phyloP scores from a whole-genome alignment of 2,888 invertebrate genomes.

The Cheilosia pagana region DNA sequence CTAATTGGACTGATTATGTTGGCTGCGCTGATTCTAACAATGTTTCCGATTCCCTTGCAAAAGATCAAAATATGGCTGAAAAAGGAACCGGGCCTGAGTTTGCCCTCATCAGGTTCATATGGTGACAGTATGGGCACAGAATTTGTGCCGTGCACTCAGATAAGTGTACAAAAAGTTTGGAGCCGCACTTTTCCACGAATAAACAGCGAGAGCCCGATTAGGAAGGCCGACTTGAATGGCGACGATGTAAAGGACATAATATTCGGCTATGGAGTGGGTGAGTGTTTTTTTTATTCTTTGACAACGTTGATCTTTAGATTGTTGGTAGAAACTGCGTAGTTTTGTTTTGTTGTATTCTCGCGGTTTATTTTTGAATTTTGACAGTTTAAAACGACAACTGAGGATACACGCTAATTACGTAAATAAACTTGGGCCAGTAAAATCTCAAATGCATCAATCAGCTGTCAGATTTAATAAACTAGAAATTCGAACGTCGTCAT shows the following conservation, averaged over 20 bases:
- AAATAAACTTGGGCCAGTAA: no score
- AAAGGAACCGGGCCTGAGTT: conserved; percentile 72
- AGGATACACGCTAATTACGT: no score
- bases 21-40: conserved; percentile 86
- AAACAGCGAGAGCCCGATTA: conserved; percentile 89
- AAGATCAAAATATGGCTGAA: conserved; percentile 86
- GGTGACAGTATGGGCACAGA: conserved; percentile 80
- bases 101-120: conserved; percentile 69
- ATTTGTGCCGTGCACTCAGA: conserved; percentile 82
- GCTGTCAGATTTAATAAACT: no score
- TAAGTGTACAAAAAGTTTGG: conserved; percentile 86
- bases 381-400: no score
- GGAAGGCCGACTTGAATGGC: conserved; percentile 88
- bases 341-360: no score
- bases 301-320: no score
- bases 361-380: no score
- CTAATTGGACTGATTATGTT: conserved; percentile 86
- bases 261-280: conserved; percentile 91
- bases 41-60: conserved; percentile 87
- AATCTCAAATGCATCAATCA: no score
- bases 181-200: conserved; percentile 87
- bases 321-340: no score
- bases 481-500: no score
- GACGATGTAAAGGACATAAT: conserved; percentile 90
- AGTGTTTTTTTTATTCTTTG: conserved; percentile 27